These are phyloP conservation scores for Campoplex nolae DNA, from an alignment of 2,888 invertebrate genomes.

Conservation along the genomic window DNA sequence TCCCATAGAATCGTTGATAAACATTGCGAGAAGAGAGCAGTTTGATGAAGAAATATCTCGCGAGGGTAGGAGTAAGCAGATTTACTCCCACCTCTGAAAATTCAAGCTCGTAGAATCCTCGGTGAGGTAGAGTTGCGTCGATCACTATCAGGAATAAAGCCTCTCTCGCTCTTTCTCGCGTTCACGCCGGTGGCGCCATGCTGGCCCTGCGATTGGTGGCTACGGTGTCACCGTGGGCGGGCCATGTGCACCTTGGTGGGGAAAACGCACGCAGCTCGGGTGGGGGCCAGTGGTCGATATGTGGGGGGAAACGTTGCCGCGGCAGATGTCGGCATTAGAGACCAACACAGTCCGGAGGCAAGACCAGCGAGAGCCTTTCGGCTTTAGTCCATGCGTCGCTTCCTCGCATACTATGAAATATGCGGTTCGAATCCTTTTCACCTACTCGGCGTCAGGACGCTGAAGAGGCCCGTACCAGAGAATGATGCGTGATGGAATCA, in stretches of 20 bases:
- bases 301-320: slow-evolving; percentile 44
- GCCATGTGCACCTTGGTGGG: slow-evolving; percentile 49
- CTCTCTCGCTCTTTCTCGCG: slow-evolving; percentile 64
- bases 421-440: slow-evolving; percentile 11
- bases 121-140: slow-evolving; percentile 70
- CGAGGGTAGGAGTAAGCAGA: slow-evolving; percentile 4
- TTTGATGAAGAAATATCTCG: slow-evolving; percentile 9
- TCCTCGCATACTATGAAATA: slow-evolving; percentile 14
- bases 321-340: slow-evolving; percentile 57
- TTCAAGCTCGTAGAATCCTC: slow-evolving; percentile 74
- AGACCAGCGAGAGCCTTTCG: slow-evolving; percentile 58
- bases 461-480: background rate
- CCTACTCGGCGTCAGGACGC: background rate
- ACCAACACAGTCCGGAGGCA: slow-evolving; percentile 69
- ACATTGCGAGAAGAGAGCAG: background rate
- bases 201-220: slow-evolving; percentile 79
- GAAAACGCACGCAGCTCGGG: slow-evolving; percentile 16
- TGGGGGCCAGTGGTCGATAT: slow-evolving; percentile 63
- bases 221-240: slow-evolving; percentile 74
- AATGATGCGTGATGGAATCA: background rate
- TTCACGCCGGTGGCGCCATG: slow-evolving; percentile 79
- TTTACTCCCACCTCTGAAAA: slow-evolving; percentile 25
- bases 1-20: background rate
- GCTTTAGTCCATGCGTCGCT: slow-evolving; percentile 42
- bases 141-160: slow-evolving; percentile 72